Percentiles rank a stretch among this genome's conserved stretches.
These are phyloP conservation scores for Cyprinus carpio DNA, from an alignment of 2,113 vertebrate species.

Conservation along the genomic window DNA sequence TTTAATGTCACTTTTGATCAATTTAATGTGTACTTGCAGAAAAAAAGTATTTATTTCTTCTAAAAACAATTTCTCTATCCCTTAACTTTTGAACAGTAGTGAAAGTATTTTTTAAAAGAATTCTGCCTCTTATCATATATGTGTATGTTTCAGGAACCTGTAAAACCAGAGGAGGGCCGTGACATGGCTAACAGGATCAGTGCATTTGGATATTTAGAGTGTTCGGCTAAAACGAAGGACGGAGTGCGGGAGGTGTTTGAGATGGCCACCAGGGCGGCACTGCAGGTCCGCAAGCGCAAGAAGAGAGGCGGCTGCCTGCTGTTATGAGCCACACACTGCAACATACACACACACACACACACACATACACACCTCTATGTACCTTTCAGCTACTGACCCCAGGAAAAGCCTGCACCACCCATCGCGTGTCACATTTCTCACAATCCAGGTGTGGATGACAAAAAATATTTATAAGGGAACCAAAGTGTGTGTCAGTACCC, in stretches of 20 bases:
- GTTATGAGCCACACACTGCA: constrained; percentile 74
- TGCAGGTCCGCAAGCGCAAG: constrained; percentile 95
- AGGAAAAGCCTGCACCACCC: constrained; percentile 60
- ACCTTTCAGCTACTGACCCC: constrained; percentile 22
- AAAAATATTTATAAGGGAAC: constrained; percentile 67
- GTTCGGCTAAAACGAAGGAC: constrained; percentile 98
- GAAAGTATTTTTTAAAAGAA: not conserved
- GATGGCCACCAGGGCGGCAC: constrained; percentile 94
- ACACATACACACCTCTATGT: not conserved
- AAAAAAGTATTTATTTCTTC: no score
- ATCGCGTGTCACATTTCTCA: constrained; percentile 60
- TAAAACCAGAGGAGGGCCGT: constrained; percentile 92
- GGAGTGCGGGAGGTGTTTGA: constrained; percentile 96
- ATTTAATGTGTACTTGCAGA: no score
- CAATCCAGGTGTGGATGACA: constrained; percentile 60
- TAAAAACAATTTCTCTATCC: no score
- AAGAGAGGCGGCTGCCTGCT: constrained; percentile 85
- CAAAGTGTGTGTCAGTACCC: constrained; percentile 55
- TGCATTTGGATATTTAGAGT: constrained; percentile 97
- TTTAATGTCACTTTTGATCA: not conserved
- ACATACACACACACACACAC: not conserved
- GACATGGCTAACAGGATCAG: constrained; percentile 97
- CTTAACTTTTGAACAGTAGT: not conserved
- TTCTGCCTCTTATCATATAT: not conserved
- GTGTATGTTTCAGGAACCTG: constrained; percentile 82